Conservation (phyloP, 2,797 vertebrate genomes). For the Eospalax fontanierii region DNA sequence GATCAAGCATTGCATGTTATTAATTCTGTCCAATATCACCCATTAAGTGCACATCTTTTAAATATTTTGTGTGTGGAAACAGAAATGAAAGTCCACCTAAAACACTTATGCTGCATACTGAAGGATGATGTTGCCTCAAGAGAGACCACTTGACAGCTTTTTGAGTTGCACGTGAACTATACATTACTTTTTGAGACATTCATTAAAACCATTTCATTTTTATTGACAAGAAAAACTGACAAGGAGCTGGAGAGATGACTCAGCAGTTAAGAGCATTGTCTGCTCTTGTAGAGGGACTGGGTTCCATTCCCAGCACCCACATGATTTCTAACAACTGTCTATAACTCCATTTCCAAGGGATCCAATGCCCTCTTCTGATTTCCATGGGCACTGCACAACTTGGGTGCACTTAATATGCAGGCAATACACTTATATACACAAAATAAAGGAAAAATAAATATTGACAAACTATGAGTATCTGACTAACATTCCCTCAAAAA, state of each 20-base stretch:
- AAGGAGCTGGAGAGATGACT: too few relatives aligned
- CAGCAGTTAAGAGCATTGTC: too few relatives aligned
- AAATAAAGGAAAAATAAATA: neutral
- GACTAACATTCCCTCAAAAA: constrained; percentile 8
- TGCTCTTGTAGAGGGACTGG: too few relatives aligned
- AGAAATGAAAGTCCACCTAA: neutral
- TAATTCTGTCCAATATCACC: constrained; percentile 21
- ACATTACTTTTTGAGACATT: neutral
- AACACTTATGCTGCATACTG: neutral
- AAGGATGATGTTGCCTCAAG: neutral
- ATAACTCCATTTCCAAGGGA: too few relatives aligned
- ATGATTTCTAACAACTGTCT: too few relatives aligned
- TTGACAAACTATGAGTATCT: neutral
- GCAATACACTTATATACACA: too few relatives aligned
- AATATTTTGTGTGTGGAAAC: constrained; percentile 17
- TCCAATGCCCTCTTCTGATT: too few relatives aligned
- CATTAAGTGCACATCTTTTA: neutral
- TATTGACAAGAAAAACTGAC: neutral
- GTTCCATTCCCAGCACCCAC: too few relatives aligned
- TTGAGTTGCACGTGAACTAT: neutral
- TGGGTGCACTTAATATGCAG: too few relatives aligned
- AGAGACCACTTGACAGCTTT: neutral
- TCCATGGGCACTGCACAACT: too few relatives aligned
- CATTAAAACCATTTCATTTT: neutral
- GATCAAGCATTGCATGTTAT: neutral